Evolutionary conservation across 2,797 vertebrate species (phyloP), one percentile per base, ranked within the genome.

Genomic region (Xenops minutus): DNA sequence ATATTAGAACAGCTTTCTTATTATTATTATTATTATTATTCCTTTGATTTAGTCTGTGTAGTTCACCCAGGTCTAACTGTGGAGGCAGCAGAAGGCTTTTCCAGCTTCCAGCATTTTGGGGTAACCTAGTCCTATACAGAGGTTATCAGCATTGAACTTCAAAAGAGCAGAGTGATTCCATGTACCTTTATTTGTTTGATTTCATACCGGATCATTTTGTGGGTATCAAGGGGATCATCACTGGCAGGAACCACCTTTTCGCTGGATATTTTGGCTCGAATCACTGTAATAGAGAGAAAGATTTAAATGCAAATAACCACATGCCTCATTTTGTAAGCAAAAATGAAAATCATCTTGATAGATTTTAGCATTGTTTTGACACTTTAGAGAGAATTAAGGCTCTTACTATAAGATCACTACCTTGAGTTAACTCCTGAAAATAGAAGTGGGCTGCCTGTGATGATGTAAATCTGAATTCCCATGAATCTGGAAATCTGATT

Each of bases 141-240:
- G 23, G 29, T 93, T 80, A 92, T 73, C 67, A 67, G 29, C 61
- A 92, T 68, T 81, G 55, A 94, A 91, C 58, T 90, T 89, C 52
- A 95, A 92, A 95, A 85, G 66, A 96, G 79, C 76, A 55, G 58
- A 96, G 80, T 74, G 89, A 74, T 95, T 95, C 92, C 80, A 97
- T 97, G 96, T 98, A 99, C 99, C 99, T 99, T 99, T 97, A 99
- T 99, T 98, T 99, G 98, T 98, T 99, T 99, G 98, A 99, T 99
- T 98, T 99, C 98, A 94, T 99, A 99, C 95, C 98, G 98, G 97
- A 99, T 98, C 98, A 99, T 98, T 98, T 99, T 99, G 98, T 98
- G 98, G 95, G 98, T 98, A 63, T 98, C 98, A 61, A 97, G 98
- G 92, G 98, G 98, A 94, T 98, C 98, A 95, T 98, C 97, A 66